Evolutionary conservation across 2,888 invertebrate species (phyloP).

Genomic region (Caenorhabditis sp.): DNA sequence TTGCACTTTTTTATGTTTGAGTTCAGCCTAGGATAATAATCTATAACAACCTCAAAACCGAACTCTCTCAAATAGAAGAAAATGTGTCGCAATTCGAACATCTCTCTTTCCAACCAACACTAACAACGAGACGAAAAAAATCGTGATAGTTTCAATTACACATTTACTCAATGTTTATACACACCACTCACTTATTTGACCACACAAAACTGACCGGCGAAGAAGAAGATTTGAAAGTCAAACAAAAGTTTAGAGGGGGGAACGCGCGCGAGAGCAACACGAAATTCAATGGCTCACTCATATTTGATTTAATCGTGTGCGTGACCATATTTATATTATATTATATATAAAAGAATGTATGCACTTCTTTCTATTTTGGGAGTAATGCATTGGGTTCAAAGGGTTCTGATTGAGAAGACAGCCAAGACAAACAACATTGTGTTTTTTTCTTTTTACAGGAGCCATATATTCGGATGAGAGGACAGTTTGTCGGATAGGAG

Average conservation of each 20-base stretch:
- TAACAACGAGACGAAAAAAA: background rate
- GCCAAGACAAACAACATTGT: no score
- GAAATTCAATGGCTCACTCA: background rate
- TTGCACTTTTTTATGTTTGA: no score
- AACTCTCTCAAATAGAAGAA: no score
- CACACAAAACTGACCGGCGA: background rate
- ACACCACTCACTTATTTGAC: background rate
- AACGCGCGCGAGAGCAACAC: background rate
- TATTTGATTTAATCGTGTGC: background rate
- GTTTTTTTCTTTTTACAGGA: slow-evolving; percentile 14
- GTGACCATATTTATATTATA: background rate
- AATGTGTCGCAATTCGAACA: no score
- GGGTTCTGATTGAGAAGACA: background rate
- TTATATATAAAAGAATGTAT: background rate
- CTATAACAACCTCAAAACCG: no score
- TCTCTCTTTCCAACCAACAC: no score
- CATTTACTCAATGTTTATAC: background rate
- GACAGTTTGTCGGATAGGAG: slow-evolving; percentile 57
- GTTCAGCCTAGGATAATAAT: no score
- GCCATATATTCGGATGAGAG: slow-evolving; percentile 16
- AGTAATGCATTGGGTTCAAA: background rate
- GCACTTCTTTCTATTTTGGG: background rate
- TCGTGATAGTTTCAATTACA: slow-evolving; percentile 1
- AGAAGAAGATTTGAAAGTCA: background rate
- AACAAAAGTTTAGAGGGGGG: background rate